These are phyloP conservation scores for Cheilosia soror DNA, from an alignment of 2,888 invertebrate species.

Conservation along the genomic window DNA sequence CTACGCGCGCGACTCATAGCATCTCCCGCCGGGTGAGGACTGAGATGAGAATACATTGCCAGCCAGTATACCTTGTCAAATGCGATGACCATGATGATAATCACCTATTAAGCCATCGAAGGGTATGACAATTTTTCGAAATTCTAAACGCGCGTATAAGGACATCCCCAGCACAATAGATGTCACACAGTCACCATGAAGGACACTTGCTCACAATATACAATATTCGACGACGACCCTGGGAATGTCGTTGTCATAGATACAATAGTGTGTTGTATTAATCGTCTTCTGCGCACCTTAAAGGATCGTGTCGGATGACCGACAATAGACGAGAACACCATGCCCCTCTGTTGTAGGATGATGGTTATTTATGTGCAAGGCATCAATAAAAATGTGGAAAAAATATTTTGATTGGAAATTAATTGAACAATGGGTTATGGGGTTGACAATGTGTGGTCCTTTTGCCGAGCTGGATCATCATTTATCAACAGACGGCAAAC, in stretches of 20 bases:
- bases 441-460: conserved; percentile 72
- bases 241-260: conserved; percentile 46
- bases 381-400: conserved; percentile 68
- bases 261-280: conserved; percentile 19
- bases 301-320: conserved; percentile 43
- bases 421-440: conserved; percentile 70
- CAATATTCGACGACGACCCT: conserved; percentile 38
- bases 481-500: conserved; percentile 51
- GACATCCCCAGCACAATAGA: conserved; percentile 61
- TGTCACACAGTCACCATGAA: conserved; percentile 71
- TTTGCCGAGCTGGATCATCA: conserved; percentile 57
- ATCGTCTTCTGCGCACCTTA: conserved; percentile 60
- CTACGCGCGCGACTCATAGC: conserved; percentile 64
- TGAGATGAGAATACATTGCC: conserved; percentile 33
- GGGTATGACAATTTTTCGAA: conserved; percentile 42
- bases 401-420: conserved; percentile 75
- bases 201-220: conserved; percentile 39
- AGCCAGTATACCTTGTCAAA: conserved; percentile 54
- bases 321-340: conserved; percentile 16
- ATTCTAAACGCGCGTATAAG: conserved; percentile 63
- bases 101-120: conserved; percentile 70
- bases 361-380: conserved; percentile 65
- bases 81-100: conserved; percentile 60
- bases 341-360: conserved; percentile 36
- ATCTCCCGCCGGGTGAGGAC: conserved; percentile 54